Conservation (phyloP, 2,797 vertebrate species). For the Thalassophryne amazonica region DNA sequence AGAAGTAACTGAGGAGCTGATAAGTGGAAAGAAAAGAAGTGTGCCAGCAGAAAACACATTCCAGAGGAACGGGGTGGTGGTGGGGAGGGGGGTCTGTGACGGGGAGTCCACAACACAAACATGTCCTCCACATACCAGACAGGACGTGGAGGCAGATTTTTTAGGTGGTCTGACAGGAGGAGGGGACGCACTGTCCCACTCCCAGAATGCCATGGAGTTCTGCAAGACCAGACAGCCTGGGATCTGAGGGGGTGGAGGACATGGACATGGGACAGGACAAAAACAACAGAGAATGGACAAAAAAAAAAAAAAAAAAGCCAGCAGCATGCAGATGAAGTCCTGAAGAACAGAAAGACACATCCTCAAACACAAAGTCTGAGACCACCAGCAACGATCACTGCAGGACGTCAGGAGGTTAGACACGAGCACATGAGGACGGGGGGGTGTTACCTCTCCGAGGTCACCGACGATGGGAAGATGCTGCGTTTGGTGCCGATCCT, state of each 20-base stretch:
- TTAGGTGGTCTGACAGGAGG: constrained; percentile 87
- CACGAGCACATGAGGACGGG: background rate
- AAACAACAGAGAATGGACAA: constrained; percentile 30
- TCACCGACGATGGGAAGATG: constrained; percentile 85
- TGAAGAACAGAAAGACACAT: constrained; percentile 29
- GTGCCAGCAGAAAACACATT: no score
- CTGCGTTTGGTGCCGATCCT: constrained; percentile 84
- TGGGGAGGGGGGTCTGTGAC: background rate
- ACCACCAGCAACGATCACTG: background rate
- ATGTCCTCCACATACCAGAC: constrained; percentile 89
- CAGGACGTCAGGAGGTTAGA: background rate
- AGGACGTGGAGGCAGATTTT: constrained; percentile 93
- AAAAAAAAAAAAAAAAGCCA: constrained; percentile 26
- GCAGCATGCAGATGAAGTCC: constrained; percentile 59
- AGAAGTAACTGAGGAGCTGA: no score
- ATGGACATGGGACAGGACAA: constrained; percentile 24
- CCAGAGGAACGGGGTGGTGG: constrained; percentile 8
- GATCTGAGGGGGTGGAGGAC: constrained; percentile 74
- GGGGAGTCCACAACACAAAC: constrained; percentile 21
- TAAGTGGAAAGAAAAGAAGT: no score
- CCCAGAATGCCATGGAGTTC: constrained; percentile 94
- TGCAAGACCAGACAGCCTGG: constrained; percentile 85
- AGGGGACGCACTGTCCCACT: constrained; percentile 88
- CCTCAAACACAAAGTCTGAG: background rate
- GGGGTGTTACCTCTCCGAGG: constrained; percentile 79